A percentile compares a stretch with the other conserved stretches of the same genome.
phyloP scores from a whole-genome alignment of 2,113 vertebrate genomes.

The Peromyscus californicus region DNA sequence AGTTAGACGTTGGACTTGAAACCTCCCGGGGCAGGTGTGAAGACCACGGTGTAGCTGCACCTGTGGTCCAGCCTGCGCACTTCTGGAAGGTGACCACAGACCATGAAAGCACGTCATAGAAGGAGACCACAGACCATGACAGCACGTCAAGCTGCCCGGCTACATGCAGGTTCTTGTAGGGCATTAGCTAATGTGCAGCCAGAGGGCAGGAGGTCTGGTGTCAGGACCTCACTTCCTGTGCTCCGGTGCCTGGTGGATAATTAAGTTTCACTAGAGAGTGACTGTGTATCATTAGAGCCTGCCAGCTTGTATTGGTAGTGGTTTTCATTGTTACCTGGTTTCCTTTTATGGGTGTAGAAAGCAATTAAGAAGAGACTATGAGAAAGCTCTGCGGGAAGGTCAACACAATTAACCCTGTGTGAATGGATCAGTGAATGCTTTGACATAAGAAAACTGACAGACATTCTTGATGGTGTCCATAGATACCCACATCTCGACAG shows the following conservation, averaged over 20 bases:
- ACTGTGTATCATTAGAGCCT: constrained; percentile 74
- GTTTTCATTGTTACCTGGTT: not conserved
- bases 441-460: not conserved
- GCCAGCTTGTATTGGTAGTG: constrained; percentile 74
- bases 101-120: not conserved
- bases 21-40: not conserved
- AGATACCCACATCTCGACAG: not conserved
- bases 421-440: not conserved
- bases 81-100: not conserved
- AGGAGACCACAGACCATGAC: not conserved
- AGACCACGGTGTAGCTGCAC: not conserved
- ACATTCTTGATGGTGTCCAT: not conserved
- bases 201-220: constrained; percentile 29
- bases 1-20: not conserved
- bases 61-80: not conserved
- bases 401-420: not conserved
- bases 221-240: not conserved
- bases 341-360: constrained; percentile 65
- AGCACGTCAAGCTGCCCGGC: not conserved
- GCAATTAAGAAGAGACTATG: constrained; percentile 69
- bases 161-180: not conserved
- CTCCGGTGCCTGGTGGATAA: constrained; percentile 67
- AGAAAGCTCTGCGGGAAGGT: constrained; percentile 15
- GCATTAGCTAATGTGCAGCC: not conserved
- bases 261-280: constrained; percentile 77